Base-by-base conservation (phyloP, 1,140 invertebrate genomes). In the Amphibalanus amphitrite region DNA sequence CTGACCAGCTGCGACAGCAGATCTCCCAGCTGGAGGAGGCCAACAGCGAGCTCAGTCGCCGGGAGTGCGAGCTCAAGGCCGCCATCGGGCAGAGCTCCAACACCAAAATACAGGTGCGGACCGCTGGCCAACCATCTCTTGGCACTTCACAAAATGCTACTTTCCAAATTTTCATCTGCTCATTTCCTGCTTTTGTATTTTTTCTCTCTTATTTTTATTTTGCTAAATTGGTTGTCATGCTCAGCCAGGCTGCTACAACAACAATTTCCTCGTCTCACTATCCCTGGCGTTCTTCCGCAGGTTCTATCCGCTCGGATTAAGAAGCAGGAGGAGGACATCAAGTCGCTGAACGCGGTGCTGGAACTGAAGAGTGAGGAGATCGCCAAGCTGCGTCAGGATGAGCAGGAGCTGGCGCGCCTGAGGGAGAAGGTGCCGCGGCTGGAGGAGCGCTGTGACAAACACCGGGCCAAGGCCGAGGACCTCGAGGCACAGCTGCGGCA, bases 391-490 rank as follows among this genome's bases (percentile, higher is more conserved):
- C 65, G 65, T 6, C 65, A 28, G 28, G 26, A 67, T 8, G n/a
- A 28, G 65, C 65, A 28, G 65, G 26, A 67, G 65, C 65, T 67
- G 65, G 3, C 20, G 26, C 26, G 28, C n/a, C 65, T 67, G 65
- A 3, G 28, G 20, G 26, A 28, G 4, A 10, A 67, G 67, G 80
- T 85, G 17, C 82, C 83, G 10, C 75, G 82, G 1, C 79, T 88
- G 0, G 84, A 87, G 72, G 65, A 67, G 65, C 65, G 65, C 65
- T 67, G 65, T 26, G n/a, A 26, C n/a, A 26, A 67, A 17, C n/a
- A 67, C 28, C 65, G 65, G 3, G 85, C 87, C 0, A 80, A 84
- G 73, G 85, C 87, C 71, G 88, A 89, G 77, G 86, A 89, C 77
- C 76, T 89, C 40, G 82, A 85, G 71, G 84, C 84, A 6, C 86